Evolutionary conservation across 2,888 invertebrate species (phyloP), one percentile per base, ranked within the genome.

Genomic region (Stegana nigrithorax): DNA sequence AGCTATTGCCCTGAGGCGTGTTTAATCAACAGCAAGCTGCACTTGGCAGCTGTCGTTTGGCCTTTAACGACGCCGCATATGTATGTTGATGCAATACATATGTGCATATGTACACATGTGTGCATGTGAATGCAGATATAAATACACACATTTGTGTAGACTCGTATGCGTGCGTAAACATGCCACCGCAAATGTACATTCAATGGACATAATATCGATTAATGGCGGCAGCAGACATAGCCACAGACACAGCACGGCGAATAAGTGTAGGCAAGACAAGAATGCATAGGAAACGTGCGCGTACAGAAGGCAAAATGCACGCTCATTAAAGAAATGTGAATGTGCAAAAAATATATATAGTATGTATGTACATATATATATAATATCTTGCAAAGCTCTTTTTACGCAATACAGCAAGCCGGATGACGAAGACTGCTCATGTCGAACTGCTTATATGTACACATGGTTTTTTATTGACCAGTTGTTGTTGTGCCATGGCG

Each of bases 401-500:
- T 44, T 44, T 12, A 47, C 25, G 47, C 47, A 47, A 17, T 23
- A 14, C 17, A n/a, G 47, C 14, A 21, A 8, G 14, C 8, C 17
- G 2, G 42, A 17, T 44, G 14, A 10, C 44, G 21, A n/a, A n/a
- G n/a, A n/a, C n/a, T n/a, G n/a, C n/a, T n/a, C n/a, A n/a, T n/a
- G n/a, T n/a, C n/a, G n/a, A n/a, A n/a, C n/a, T n/a, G n/a, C n/a
- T n/a, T n/a, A n/a, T n/a, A n/a, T n/a, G n/a, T n/a, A 42, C 39
- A 39, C 39, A 39, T 7, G 8, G 6, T 47, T 53, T 62, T 51
- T 62, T 51, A 61, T 64, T 55, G 53, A 62, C 39, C 59, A 19
- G 58, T 25, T 36, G 56, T 14, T 44, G 55, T 10, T 7, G 29
- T 60, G 59, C 63, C 67, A 69, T 71, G 71, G n/a, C n/a, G n/a